These are phyloP conservation scores for Melanotus villosus DNA, from an alignment of 2,888 invertebrate species.

Conservation along the genomic window DNA sequence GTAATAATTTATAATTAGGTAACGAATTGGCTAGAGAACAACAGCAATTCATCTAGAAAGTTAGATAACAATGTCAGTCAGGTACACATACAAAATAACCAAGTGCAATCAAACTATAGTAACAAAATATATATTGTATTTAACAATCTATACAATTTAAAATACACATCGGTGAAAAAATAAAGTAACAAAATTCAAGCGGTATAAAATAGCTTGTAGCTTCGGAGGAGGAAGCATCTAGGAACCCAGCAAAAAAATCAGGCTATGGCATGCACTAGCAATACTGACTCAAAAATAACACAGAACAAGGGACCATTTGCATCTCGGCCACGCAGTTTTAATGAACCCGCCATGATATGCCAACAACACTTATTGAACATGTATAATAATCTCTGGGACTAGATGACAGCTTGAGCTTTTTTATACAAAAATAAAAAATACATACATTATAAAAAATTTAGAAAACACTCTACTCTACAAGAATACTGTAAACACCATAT, in stretches of 20 bases:
- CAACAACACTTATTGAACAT: conserved; percentile 58
- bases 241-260: conserved; percentile 59
- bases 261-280: conserved; percentile 57
- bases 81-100: conserved; percentile 55
- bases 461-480: conserved; percentile 67
- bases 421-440: conserved; percentile 70
- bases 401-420: conserved; percentile 69
- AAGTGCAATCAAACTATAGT: conserved; percentile 63
- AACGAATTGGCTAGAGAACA: conserved; percentile 49
- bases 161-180: conserved; percentile 66
- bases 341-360: conserved; percentile 66
- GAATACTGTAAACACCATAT: conserved; percentile 69
- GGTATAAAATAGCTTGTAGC: conserved; percentile 59
- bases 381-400: conserved; percentile 63
- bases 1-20: conserved; percentile 36
- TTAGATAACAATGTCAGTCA: conserved; percentile 49
- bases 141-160: conserved; percentile 68
- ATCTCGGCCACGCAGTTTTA: conserved; percentile 48
- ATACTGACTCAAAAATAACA: conserved; percentile 59
- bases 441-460: conserved; percentile 68
- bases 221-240: conserved; percentile 65
- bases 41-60: conserved; percentile 47
- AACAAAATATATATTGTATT: conserved; percentile 75
- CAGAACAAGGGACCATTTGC: conserved; percentile 36
- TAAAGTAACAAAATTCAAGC: conserved; percentile 62